phyloP scores from a whole-genome alignment of 2,113 vertebrate species.

The Odocoileus hemionus region DNA sequence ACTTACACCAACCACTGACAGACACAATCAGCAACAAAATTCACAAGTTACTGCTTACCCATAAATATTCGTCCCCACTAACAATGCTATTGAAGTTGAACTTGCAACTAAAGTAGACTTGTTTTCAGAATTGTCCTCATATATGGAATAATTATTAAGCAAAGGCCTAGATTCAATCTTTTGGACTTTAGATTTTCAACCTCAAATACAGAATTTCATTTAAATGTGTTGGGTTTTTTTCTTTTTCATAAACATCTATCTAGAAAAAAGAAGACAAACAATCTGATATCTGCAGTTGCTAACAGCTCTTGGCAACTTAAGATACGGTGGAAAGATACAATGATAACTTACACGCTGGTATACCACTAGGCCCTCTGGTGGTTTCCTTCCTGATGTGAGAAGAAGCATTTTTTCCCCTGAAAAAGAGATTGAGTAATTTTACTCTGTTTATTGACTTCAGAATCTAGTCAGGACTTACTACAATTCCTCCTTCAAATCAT shows the following conservation, averaged over 20 bases:
- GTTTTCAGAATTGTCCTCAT: neutral
- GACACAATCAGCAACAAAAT: neutral
- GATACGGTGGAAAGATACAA: neutral
- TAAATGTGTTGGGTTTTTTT: neutral
- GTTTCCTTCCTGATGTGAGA: neutral
- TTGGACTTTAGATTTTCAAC: neutral
- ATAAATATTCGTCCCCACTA: neutral
- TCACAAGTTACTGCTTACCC: neutral
- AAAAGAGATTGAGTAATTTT: neutral
- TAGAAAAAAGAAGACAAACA: neutral
- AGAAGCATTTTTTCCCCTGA: neutral
- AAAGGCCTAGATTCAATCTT: neutral
- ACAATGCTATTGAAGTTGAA: neutral
- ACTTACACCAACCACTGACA: neutral
- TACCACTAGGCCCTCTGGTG: neutral
- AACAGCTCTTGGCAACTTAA: neutral
- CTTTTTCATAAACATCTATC: neutral
- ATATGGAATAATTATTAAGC: neutral
- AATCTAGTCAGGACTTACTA: neutral
- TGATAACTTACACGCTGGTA: neutral
- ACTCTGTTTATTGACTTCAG: neutral
- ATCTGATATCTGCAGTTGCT: neutral
- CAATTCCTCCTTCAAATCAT: conserved; percentile 24
- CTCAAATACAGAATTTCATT: neutral
- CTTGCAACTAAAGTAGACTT: neutral